Evolutionary conservation across 1,140 invertebrate genomes (phyloP), one percentile per base, ranked within the genome.

Genomic region (Cherax quadricarinatus): DNA sequence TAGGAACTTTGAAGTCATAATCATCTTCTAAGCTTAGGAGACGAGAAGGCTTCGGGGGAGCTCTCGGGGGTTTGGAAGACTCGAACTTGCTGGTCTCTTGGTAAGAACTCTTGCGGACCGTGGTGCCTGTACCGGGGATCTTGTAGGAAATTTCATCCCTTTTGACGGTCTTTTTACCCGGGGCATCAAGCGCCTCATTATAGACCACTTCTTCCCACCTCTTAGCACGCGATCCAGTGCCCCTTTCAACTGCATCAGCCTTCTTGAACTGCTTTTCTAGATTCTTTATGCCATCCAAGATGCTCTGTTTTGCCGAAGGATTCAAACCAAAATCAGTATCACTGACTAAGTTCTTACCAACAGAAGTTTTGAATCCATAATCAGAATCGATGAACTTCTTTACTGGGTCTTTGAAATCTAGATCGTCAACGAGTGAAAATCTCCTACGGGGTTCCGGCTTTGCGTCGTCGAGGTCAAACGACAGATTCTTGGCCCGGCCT

Each of bases 11-110:
- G 79, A 83, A 86, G 86, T 89, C 89, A 24, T 48, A 18, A 48
- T 89, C 82, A 51, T 89, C 86, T 49, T 91, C 93, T 51, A 91
- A 51, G 89, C 89, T 88, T 70, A 87, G 80, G 41, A 93, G 86
- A 75, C 93, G 86, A 16, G 89, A 84, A 30, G 86, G 60, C 24
- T 81, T 78, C 30, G 90, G 90, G 6, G 90, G 90, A 49, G 89
- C 87, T 60, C 93, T 81, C n/a, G 90, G 86, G 7, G 82, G 86
- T 14, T 86, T 86, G 70, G 89, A 91, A 30, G 84, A 86, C 85
- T 91, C 84, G 70, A 88, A 91, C 48, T 75, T 84, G 66, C 70
- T 85, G 21, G 48, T 88, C 86, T 93, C 86, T n/a, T 87, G 81
- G 75, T 89, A 89, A 66, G 85, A 88, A 41, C 70, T 91, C 93